Base-by-base conservation (phyloP, 2,888 invertebrate genomes). In the Gandaritis pyraliata region DNA sequence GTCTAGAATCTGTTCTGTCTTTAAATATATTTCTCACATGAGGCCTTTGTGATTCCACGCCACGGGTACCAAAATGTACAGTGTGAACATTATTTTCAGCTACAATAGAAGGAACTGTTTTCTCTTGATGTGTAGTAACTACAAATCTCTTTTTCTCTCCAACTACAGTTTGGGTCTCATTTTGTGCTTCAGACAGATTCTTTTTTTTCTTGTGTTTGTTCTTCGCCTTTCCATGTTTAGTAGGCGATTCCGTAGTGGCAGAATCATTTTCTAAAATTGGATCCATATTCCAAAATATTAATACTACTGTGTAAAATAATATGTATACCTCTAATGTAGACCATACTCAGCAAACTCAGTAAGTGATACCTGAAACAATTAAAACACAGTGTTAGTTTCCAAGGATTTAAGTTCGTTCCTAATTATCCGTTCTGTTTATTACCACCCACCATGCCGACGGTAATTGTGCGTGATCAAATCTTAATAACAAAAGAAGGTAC, bases 211-310 rank as follows among this genome's bases (percentile, higher is more conserved):
- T 91, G 60, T 88, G 82, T 73, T 90, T 88, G 51, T 88, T 83
- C 80, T 88, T 90, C 36, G 85, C 80, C 75, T 91, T 92, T 47
- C 87, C 90, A 82, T 84, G 83, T 74, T 87, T 91, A 11, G 76
- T 77, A 23, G 87, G 84, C 49, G 89, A 85, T 58, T 90, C 91
- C 47, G 87, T 79, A 50, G 87, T 80, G 60, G 88, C 87, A 64
- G 86, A 81, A 81, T 92, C 92, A 85, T 91, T 92, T 88, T 92
- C 92, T 82, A 92, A 80, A 73, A 92, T 92, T 70, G 92, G 92
- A 84, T 92, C 91, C 92, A 92, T 92, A 66, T 77, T 79, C 72
- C 75, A 76, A 72, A 69, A 64, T 70, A 65, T 64, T 71, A 71
- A 65, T 78, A 71, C 61, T 74, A 73, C 57, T 66, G 68, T 73